phyloP scores from a whole-genome alignment of 2,113 vertebrate species.

The Phrynosoma platyrhinos region DNA sequence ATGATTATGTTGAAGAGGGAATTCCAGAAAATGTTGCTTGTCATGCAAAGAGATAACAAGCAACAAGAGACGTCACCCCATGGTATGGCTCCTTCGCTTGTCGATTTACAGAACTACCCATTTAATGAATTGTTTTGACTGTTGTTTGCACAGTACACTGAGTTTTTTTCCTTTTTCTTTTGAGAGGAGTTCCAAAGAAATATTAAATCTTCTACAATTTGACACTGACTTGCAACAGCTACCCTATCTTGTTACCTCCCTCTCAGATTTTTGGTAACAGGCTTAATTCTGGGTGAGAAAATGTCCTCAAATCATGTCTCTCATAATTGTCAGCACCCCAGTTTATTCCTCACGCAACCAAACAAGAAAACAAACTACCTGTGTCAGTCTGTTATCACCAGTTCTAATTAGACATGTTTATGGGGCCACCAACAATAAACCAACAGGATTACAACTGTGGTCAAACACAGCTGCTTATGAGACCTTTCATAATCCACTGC shows the following conservation, averaged over 20 bases:
- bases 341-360: background rate
- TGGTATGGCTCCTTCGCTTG: background rate
- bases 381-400: background rate
- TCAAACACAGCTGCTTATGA: constrained; percentile 37
- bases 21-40: too few species aligned
- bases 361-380: background rate
- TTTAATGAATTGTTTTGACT: background rate
- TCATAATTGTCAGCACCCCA: background rate
- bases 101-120: background rate
- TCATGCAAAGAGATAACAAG: too few species aligned
- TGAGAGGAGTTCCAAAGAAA: background rate
- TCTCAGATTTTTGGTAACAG: background rate
- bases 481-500: constrained; percentile 6
- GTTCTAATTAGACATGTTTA: constrained; percentile 16
- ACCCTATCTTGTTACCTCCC: too few species aligned
- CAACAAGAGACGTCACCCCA: too few species aligned
- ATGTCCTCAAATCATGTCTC: background rate
- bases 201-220: background rate
- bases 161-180: background rate
- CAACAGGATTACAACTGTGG: constrained; percentile 18
- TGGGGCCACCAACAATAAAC: constrained; percentile 20
- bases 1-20: too few species aligned
- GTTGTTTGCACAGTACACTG: too few species aligned
- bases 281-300: background rate
- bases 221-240: background rate